Evolutionary conservation across 2,888 invertebrate species (phyloP).

Genomic region (Cosmopolites sordidus): DNA sequence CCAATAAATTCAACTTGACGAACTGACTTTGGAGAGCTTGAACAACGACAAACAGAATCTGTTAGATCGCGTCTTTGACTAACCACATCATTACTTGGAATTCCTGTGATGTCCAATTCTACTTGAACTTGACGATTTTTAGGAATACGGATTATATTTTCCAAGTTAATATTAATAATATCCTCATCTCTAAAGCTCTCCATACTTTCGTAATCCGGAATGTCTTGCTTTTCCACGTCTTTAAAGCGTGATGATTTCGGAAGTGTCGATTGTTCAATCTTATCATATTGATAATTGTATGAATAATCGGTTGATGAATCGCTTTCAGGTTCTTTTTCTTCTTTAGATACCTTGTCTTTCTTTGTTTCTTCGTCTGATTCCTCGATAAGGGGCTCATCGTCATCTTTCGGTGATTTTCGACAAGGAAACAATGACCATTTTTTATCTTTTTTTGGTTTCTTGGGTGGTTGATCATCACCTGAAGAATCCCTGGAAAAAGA

Average conservation of each 20-base stretch:
- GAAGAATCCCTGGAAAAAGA: slow-evolving; percentile 40
- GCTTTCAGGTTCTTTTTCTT: slow-evolving; percentile 18
- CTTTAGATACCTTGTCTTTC: slow-evolving; percentile 6
- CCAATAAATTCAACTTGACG: slow-evolving; percentile 25
- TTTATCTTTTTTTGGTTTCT: slow-evolving; percentile 18
- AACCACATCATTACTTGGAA: background rate
- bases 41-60: too few species aligned
- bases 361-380: slow-evolving; percentile 6
- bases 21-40: too few species aligned
- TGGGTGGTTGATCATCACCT: slow-evolving; percentile 32
- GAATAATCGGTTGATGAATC: slow-evolving; percentile 40
- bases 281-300: slow-evolving; percentile 42
- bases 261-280: slow-evolving; percentile 27
- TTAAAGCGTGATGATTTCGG: slow-evolving; percentile 23
- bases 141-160: slow-evolving; percentile 19
- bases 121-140: slow-evolving; percentile 13
- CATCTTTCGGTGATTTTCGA: slow-evolving; percentile 14
- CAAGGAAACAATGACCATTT: slow-evolving; percentile 16
- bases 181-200: slow-evolving; percentile 35
- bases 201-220: slow-evolving; percentile 44
- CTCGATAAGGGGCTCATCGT: slow-evolving; percentile 6
- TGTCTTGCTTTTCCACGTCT: slow-evolving; percentile 43
- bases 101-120: slow-evolving; percentile 15
- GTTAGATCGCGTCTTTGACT: too few species aligned
- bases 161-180: slow-evolving; percentile 5